A percentile compares a stretch with the other conserved stretches of the same genome.
phyloP scores from a whole-genome alignment of 1,140 invertebrate species.

The Matsumurasca onukii region DNA sequence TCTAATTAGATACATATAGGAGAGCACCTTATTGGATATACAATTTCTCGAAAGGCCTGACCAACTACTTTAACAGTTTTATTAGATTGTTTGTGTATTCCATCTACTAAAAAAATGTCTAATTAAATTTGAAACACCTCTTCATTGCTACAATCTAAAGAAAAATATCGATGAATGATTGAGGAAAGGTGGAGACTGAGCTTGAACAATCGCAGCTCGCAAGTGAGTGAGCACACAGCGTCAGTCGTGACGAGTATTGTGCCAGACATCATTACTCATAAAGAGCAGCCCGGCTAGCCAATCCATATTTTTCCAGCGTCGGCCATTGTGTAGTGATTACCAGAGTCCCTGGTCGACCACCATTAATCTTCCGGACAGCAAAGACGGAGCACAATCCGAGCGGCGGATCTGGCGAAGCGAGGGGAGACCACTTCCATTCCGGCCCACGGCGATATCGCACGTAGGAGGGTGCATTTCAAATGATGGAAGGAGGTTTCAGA shows the following conservation, averaged over 20 bases:
- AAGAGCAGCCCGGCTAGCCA: conserved; percentile 30
- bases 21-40: no score
- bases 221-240: no score
- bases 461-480: conserved; percentile 16
- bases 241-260: conserved; percentile 33
- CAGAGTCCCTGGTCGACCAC: conserved; percentile 34
- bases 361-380: conserved; percentile 39
- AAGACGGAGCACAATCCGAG: not conserved
- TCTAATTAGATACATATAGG: no score
- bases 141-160: no score
- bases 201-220: not conserved
- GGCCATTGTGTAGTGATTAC: conserved; percentile 42
- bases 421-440: conserved; percentile 27
- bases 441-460: conserved; percentile 3
- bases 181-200: conserved; percentile 6
- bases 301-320: conserved; percentile 38
- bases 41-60: no score
- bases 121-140: no score
- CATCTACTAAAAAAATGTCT: no score
- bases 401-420: no score
- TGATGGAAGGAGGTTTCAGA: conserved; percentile 20
- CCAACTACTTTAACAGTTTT: no score
- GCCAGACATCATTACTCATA: conserved; percentile 40
- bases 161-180: no score
- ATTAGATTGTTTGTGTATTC: no score